Base-by-base conservation (phyloP, 2,888 invertebrate genomes). In the Trachelus tabidus region DNA sequence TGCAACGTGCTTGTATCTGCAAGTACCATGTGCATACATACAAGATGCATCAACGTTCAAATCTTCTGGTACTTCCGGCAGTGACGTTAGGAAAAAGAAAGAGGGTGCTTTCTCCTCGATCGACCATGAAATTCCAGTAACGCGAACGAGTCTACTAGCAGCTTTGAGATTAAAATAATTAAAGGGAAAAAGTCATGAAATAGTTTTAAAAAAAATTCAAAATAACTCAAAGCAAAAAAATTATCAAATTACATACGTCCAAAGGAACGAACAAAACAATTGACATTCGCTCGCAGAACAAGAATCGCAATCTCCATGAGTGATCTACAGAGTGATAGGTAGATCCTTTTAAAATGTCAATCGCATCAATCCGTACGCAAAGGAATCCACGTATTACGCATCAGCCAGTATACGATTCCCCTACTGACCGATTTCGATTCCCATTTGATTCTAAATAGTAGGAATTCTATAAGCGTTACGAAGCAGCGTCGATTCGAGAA, bases 381-480 rank as follows among this genome's bases (percentile, higher is more conserved):
- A 31, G 71, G 71, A 71, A 71, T 71, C 71, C 33, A 34, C 33
- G 12, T 11, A 31, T 71, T 71, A 71, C 71, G 71, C 31, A 33
- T 71, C 71, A 23, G 12, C 33, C 23, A 15, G 4, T 34, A 71
- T 34, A 33, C 71, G 71, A 9, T 71, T 71, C 31, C 33, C 33
- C 71, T 71, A 71, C 71, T 71, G 71, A 71, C 31, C 75, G 40
- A 68, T 37, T 69, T 30, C 40, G 33, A 40, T 69, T 74, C 71
- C 6, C 15, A 68, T 56, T 23, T 15, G 69, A 75, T 77, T 75
- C 75, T 77, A 56, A 77, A 77, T 75, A 77, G 68, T 68, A 76
- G 75, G 75, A 78, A 78, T 78, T 78, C 73, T 68, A 73, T 73
- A 33, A 73, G 73, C 73, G 76, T 78, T 35, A 71, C 37, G 34